phyloP scores from a whole-genome alignment of 1,140 invertebrate species.

The Aphaenogaster ashmeadi region DNA sequence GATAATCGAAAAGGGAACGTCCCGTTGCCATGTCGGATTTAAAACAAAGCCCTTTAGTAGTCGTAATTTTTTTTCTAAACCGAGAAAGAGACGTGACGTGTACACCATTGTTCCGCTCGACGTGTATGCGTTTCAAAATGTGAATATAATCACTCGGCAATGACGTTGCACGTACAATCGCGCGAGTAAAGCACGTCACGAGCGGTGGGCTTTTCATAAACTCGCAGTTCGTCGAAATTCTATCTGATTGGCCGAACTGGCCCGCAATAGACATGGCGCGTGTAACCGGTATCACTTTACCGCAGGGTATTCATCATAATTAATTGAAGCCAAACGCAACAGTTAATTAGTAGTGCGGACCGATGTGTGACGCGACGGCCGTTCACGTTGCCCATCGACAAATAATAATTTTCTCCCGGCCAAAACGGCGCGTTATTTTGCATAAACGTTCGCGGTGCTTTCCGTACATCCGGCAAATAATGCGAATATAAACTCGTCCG shows the following conservation, averaged over 20 bases:
- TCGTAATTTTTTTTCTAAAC: neutral
- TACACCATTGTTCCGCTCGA: neutral
- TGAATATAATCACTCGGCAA: slow-evolving; percentile 16
- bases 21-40: neutral
- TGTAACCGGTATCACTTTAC: slow-evolving; percentile 50
- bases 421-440: neutral
- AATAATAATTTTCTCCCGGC: slow-evolving; percentile 31
- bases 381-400: neutral
- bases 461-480: neutral
- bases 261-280: neutral
- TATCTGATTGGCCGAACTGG: slow-evolving; percentile 7
- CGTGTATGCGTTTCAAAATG: neutral
- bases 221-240: slow-evolving; percentile 16
- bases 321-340: slow-evolving; percentile 58
- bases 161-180: slow-evolving; percentile 13
- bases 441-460: slow-evolving; percentile 15
- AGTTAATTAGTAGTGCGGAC: slow-evolving; percentile 47
- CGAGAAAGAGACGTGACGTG: neutral
- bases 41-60: slow-evolving; percentile 7
- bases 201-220: slow-evolving; percentile 11
- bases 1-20: neutral
- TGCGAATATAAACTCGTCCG: neutral
- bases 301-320: slow-evolving; percentile 49
- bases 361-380: neutral
- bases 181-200: slow-evolving; percentile 16